These are phyloP conservation scores for Crioceris asparagi DNA, from an alignment of 2,888 invertebrate species.

Conservation along the genomic window DNA sequence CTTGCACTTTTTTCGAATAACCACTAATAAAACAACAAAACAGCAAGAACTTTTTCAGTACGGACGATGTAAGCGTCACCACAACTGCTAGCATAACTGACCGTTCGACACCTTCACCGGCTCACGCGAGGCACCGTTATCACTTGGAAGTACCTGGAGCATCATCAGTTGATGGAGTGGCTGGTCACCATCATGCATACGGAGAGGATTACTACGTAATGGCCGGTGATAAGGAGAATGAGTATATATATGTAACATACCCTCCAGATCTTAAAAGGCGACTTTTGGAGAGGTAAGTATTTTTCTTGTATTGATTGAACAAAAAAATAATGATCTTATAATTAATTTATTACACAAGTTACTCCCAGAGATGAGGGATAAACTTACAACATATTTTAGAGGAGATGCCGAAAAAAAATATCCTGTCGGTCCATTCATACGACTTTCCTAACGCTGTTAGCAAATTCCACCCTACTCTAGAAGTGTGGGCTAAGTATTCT, in stretches of 20 bases:
- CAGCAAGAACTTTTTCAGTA: slow-evolving; percentile 39
- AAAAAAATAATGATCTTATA: no score
- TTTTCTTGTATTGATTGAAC: no score
- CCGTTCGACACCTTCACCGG: slow-evolving; percentile 56
- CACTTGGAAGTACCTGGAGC: slow-evolving; percentile 28
- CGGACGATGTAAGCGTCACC: slow-evolving; percentile 57
- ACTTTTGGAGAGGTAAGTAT: slow-evolving; percentile 63
- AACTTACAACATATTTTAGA: no score
- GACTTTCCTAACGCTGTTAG: no score
- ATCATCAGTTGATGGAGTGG: slow-evolving; percentile 28
- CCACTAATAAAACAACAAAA: neutral
- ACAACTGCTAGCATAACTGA: slow-evolving; percentile 53
- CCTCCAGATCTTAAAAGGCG: slow-evolving; percentile 77
- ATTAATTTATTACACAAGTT: no score
- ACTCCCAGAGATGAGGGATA: no score
- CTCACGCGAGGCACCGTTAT: slow-evolving; percentile 36
- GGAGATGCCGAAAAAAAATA: no score
- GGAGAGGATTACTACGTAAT: slow-evolving; percentile 40
- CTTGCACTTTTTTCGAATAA: no score
- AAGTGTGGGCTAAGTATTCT: no score
- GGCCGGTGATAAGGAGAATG: slow-evolving; percentile 48
- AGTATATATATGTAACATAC: slow-evolving; percentile 81
- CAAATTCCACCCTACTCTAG: no score
- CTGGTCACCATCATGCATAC: no score
- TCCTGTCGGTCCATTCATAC: no score